Base-by-base conservation (phyloP, 2,888 invertebrate species). In the Synanthedon myopaeformis region DNA sequence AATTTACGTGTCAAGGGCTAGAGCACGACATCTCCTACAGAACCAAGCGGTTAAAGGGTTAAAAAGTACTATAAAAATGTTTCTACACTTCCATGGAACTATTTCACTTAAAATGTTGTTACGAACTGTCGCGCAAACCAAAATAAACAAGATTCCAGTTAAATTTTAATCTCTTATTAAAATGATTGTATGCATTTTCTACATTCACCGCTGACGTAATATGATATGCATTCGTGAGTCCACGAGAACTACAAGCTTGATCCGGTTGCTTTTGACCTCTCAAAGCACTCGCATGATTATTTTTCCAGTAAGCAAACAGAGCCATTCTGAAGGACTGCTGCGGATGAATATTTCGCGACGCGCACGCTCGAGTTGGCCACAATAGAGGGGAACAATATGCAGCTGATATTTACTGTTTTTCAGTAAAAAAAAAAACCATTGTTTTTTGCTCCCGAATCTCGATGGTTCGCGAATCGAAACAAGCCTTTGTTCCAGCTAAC, bases 261-360 rank as follows among this genome's bases (percentile, higher is more conserved):
- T 13, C 45, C 45, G 45, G 45, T 13, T 45, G 45, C 45, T 45
- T 11, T 45, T 14, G 45, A 45, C 45, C 45, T 45, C 45, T 45
- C 14, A n/a, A 45, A 45, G 13, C 35, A 35, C 35, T 13, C 45
- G 13, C 45, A 45, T 14, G 6, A 14, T 13, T 12, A 45, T 45
- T 45, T 45, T 45, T 8, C 45, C 45, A 45, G 45, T 35, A 53
- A 56, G 60, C 54, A 61, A 65, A 62, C 62, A 61, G 55, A 57
- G 53, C 59, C 56, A 54, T 62, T 59, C 53, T 52, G 55, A 42
- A 51, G 45, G 55, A 14, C 55, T 17, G 54, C 52, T 53, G 49
- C 52, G 51, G 57, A 62, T 60, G 58, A 61, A 61, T 62, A 61
- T 60, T 61, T 60, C 55, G 42, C 55, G 50, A 52, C 55, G 53